phyloP scores from a whole-genome alignment of 2,888 invertebrate genomes.

The Apocheima hispidaria region DNA sequence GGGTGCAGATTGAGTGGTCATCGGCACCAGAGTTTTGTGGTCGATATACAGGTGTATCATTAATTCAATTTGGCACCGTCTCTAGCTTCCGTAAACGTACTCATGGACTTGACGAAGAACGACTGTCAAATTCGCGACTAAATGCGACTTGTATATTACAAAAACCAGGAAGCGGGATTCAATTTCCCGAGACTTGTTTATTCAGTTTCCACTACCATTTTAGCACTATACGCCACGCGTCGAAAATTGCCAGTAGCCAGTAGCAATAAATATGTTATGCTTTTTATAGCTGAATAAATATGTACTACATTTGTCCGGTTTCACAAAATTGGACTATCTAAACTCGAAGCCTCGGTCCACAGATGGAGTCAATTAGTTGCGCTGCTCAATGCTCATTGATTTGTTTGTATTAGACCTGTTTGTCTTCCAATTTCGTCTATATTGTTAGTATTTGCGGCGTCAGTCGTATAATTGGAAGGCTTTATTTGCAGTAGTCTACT shows the following conservation, averaged over 20 bases:
- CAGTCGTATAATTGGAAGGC: conserved; percentile 18
- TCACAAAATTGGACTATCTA: conserved; percentile 40
- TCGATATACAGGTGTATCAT: conserved; percentile 37
- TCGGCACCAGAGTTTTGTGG: conserved; percentile 18
- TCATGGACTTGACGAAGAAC: conserved; percentile 43
- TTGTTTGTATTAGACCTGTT: conserved; percentile 21
- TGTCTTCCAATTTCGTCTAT: conserved; percentile 20
- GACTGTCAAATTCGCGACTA: conserved; percentile 29
- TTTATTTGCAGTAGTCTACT: conserved; percentile 14
- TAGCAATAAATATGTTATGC: conserved; percentile 1
- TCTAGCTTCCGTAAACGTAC: conserved; percentile 44
- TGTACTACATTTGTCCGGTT: conserved; percentile 37
- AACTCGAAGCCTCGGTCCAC: conserved; percentile 12
- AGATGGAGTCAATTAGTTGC: conserved; percentile 22
- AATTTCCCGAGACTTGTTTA: conserved; percentile 58
- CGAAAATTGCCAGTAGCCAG: neutral
- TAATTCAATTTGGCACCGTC: conserved; percentile 35
- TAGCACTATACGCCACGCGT: conserved; percentile 40
- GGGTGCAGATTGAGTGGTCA: conserved; percentile 5
- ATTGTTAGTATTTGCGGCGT: conserved; percentile 28
- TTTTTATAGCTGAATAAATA: conserved; percentile 7
- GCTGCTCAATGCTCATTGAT: conserved; percentile 15
- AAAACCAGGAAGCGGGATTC: conserved; percentile 58
- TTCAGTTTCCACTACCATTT: conserved; percentile 47
- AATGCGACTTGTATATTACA: too few species aligned